These are phyloP conservation scores for Campoletis sonorensis DNA, from an alignment of 1,140 invertebrate genomes.

Conservation along the genomic window DNA sequence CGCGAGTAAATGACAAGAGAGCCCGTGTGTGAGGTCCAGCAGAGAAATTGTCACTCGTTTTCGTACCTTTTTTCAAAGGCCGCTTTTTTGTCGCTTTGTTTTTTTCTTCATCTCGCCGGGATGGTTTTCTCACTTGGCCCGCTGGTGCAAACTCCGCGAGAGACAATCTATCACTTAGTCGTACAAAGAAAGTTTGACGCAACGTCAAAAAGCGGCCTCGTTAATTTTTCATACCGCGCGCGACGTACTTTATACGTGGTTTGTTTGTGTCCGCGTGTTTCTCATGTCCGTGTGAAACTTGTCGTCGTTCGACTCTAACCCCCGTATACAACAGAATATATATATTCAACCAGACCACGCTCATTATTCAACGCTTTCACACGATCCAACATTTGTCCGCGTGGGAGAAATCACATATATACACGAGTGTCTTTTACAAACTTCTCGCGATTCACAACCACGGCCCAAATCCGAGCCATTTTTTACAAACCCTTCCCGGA, in stretches of 20 bases:
- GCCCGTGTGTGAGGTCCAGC: no score
- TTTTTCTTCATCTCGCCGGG: not conserved
- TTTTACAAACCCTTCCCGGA: no score
- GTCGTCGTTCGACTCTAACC: conserved; percentile 60
- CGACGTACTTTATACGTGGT: conserved; percentile 52
- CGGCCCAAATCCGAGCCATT: no score
- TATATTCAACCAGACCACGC: conserved; percentile 58
- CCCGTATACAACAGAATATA: not conserved
- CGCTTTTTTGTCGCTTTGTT: conserved; percentile 25
- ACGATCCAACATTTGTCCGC: conserved; percentile 41
- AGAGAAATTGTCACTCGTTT: no score
- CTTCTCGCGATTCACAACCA: conserved; percentile 9
- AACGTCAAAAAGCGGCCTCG: conserved; percentile 64
- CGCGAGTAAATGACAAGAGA: no score
- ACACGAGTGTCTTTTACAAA: conserved; percentile 3
- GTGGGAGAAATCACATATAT: conserved; percentile 30
- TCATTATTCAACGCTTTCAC: conserved; percentile 69
- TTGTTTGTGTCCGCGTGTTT: conserved; percentile 21
- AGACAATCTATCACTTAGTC: conserved; percentile 64
- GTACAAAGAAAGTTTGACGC: conserved; percentile 64
- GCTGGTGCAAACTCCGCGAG: conserved; percentile 13
- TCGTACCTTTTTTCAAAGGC: not conserved
- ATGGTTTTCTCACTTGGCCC: conserved; percentile 1
- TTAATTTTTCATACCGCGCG: conserved; percentile 71
- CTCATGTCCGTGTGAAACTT: conserved; percentile 35